phyloP scores from a whole-genome alignment of 1,140 invertebrate genomes.

The Metopolophium dirhodum region DNA sequence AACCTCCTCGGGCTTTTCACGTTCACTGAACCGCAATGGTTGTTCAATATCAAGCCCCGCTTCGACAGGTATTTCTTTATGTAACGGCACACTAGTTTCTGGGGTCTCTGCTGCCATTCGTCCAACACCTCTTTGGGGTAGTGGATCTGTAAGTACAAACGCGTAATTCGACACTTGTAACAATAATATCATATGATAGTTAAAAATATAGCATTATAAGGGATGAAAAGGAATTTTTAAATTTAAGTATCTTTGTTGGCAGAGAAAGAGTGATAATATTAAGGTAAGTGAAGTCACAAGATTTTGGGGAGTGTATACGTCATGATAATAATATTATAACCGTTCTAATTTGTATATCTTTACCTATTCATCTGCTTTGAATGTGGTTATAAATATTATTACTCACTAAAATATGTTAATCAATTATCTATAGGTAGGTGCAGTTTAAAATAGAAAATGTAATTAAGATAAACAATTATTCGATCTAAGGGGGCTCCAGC shows the following conservation, averaged over 20 bases:
- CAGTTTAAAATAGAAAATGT: neutral
- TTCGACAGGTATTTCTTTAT: constrained; percentile 83
- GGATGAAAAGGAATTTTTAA: neutral
- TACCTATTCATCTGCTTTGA: neutral
- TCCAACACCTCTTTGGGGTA: constrained; percentile 87
- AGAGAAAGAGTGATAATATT: neutral
- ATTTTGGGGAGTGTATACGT: neutral
- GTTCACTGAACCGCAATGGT: constrained; percentile 66
- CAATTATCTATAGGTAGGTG: neutral
- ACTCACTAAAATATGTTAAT: neutral
- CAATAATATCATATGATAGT: neutral
- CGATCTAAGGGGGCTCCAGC: neutral
- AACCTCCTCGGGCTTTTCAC: constrained; percentile 84
- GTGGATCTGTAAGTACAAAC: constrained; percentile 70
- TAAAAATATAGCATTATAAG: neutral
- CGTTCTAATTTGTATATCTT: no score
- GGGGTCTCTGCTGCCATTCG: constrained; percentile 92
- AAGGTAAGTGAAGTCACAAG: neutral
- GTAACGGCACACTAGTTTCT: constrained; percentile 84
- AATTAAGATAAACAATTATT: neutral
- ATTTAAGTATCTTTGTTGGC: neutral
- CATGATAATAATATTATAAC: no score
- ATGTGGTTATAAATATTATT: neutral
- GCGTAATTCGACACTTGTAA: neutral
- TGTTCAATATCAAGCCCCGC: constrained; percentile 68